phyloP scores from a whole-genome alignment of 1,140 invertebrate species.

The Caerostris extrusa region DNA sequence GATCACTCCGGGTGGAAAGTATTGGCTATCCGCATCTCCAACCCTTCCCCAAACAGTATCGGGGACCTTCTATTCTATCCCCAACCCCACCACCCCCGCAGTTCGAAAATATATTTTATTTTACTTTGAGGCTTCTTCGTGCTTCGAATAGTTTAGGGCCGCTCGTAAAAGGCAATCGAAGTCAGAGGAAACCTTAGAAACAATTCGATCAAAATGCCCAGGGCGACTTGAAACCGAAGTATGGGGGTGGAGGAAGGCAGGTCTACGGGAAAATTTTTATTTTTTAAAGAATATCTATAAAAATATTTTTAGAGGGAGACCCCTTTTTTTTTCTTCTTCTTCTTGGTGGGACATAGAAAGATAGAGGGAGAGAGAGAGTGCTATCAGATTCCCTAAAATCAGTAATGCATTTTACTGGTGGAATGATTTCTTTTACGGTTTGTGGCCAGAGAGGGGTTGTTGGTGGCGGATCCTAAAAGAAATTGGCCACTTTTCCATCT shows the following conservation, averaged over 20 bases:
- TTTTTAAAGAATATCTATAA: background rate
- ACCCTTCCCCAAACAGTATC: conserved; percentile 7
- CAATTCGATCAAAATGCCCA: conserved; percentile 1
- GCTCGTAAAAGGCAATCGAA: conserved; percentile 19
- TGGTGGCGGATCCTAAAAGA: background rate
- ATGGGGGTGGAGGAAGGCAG: background rate
- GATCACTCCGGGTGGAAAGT: background rate
- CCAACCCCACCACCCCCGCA: background rate
- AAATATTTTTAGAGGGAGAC: background rate
- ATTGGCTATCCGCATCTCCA: background rate
- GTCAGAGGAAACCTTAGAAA: background rate
- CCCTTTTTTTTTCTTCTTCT: too few relatives aligned
- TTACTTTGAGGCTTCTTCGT: background rate
- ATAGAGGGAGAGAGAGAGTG: too few relatives aligned
- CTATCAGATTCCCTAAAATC: background rate
- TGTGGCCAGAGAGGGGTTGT: background rate
- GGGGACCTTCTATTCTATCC: background rate
- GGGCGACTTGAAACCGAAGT: background rate
- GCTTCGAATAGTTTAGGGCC: background rate
- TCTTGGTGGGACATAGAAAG: background rate
- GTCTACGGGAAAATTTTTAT: background rate
- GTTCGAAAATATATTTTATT: conserved; percentile 27
- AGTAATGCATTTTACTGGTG: background rate
- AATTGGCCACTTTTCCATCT: conserved; percentile 34
- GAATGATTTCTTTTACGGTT: background rate